Conservation (phyloP, 2,113 vertebrate genomes). For the Nicator chloris region DNA sequence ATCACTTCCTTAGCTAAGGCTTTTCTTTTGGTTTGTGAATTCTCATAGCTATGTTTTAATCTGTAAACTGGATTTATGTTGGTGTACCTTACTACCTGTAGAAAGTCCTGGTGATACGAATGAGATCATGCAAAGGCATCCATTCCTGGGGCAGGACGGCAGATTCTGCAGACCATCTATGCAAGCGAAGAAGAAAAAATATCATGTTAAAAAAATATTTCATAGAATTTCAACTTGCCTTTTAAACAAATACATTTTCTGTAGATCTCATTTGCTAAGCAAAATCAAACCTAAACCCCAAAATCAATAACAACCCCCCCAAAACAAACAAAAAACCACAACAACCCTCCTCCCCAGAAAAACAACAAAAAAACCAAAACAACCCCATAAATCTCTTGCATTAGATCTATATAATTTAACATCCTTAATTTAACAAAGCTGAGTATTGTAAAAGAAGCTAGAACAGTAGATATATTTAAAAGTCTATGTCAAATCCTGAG, state of each 20-base stretch:
- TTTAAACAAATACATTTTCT: not conserved
- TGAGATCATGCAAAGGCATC: not conserved
- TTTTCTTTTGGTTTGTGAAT: not conserved
- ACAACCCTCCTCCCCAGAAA: rapidly evolving
- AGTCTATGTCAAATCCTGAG: not conserved
- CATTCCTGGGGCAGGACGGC: not conserved
- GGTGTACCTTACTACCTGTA: not conserved
- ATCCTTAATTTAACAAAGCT: not conserved
- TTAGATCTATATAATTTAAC: not conserved
- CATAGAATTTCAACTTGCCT: not conserved
- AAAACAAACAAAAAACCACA: not conserved
- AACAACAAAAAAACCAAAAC: not conserved
- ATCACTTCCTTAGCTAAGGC: not conserved
- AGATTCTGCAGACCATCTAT: not conserved
- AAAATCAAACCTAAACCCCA: not conserved
- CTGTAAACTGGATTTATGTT: not conserved
- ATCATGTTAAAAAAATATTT: not conserved
- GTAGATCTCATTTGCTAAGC: not conserved
- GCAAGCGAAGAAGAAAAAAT: not conserved
- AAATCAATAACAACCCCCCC: not conserved
- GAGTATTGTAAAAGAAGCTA: not conserved
- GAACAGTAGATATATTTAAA: not conserved
- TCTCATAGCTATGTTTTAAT: not conserved
- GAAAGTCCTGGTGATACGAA: not conserved
- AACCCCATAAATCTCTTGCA: rapidly evolving